Evolutionary conservation across 2,888 invertebrate genomes (phyloP), one percentile per base, ranked within the genome.

Genomic region (Ectropis crepuscularia): DNA sequence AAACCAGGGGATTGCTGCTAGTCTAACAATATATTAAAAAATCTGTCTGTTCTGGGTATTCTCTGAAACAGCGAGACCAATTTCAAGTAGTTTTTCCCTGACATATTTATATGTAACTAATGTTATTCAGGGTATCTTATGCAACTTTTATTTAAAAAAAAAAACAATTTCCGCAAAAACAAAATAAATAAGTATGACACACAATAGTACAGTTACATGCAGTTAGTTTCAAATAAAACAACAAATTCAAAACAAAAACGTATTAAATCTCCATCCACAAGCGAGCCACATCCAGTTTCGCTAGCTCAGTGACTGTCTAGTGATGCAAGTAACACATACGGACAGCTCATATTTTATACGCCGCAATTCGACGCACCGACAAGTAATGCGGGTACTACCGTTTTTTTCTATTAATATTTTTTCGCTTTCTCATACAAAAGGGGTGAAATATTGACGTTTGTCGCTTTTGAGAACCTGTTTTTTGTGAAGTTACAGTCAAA

Each of bases 291-390:
- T 83, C 82, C 53, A 82, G 79, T 28, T 6, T 5, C 8, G 1
- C 38, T 46, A 43, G 1, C 11, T 66, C 59, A 6, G 6, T 39
- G 64, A 41, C 36, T 12, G 48, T 57, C 81, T 85, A 87, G 86
- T 83, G 87, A 83, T 79, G 86, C 82, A 79, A 68, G 74, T 80
- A 87, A 87, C 78, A 67, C 72, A 77, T 80, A 84, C 83, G 79
- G 87, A 87, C 87, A 83, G 74, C 76, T 83, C 81, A 86, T 87
- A 86, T 86, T 84, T 86, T 86, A 84, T 83, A 80, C 79, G 67
- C 67, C 70, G 71, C 73, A 80, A 77, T 74, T 77, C 70, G 63
- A 62, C 65, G 72, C 61, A 71, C 71, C 69, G 71, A 72, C 68
- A 73, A 70, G 73, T 75, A 76, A 75, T 67, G 69, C 67, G 69